Percentiles rank a stretch among this genome's conserved stretches.
These are phyloP conservation scores for Lethocerus indicus DNA, from an alignment of 1,140 invertebrate genomes.

Conservation along the genomic window DNA sequence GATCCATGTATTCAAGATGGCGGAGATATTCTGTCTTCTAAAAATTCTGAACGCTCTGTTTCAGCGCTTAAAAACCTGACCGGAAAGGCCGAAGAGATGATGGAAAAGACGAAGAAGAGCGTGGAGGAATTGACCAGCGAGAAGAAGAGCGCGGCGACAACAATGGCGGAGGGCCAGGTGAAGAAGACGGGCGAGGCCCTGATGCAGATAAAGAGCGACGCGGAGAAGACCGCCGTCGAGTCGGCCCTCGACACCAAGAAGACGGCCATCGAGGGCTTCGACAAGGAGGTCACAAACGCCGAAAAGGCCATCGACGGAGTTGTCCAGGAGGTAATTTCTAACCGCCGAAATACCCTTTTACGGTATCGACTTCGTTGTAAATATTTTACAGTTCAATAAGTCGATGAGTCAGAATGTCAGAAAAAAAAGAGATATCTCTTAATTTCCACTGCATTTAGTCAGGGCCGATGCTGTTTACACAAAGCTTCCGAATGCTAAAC, in stretches of 20 bases:
- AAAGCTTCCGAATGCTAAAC: too few relatives aligned
- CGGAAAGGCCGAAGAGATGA: conserved; percentile 19
- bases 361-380: too few relatives aligned
- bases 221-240: conserved; percentile 15
- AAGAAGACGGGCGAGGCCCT: conserved; percentile 20
- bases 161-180: conserved; percentile 19
- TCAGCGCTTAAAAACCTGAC: conserved; percentile 21
- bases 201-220: conserved; percentile 16
- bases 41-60: too few relatives aligned
- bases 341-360: too few relatives aligned
- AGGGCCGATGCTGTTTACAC: too few relatives aligned
- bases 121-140: conserved; percentile 20
- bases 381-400: too few relatives aligned
- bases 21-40: too few relatives aligned
- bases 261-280: conserved; percentile 20
- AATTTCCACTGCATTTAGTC: too few relatives aligned
- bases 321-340: conserved; percentile 17
- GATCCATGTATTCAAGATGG: too few relatives aligned
- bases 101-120: conserved; percentile 22
- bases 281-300: conserved; percentile 16
- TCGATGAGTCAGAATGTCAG: too few relatives aligned
- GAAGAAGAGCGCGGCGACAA: conserved; percentile 19
- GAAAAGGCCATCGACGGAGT: conserved; percentile 15
- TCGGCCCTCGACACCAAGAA: conserved; percentile 17
- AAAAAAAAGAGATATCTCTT: too few relatives aligned